phyloP scores from a whole-genome alignment of 2,113 vertebrate genomes.

The Rhinichthys klamathensis region DNA sequence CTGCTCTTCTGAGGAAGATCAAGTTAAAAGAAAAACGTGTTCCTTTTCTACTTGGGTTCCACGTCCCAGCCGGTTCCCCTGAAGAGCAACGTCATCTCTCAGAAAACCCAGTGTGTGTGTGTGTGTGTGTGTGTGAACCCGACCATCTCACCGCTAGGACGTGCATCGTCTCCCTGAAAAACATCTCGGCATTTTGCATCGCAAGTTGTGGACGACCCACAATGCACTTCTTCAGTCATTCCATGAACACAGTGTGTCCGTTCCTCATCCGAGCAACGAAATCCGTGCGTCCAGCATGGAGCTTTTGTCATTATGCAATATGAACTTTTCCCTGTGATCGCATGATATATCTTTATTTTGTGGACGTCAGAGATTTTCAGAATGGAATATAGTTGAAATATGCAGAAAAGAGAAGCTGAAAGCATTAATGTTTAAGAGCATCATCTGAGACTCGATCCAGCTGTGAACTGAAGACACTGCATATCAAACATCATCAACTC shows the following conservation, averaged over 20 bases:
- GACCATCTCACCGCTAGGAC: neutral
- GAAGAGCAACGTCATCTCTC: neutral
- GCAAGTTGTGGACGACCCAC: neutral
- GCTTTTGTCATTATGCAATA: neutral
- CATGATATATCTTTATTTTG: conserved; percentile 5
- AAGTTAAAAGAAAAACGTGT: neutral
- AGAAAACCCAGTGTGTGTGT: neutral
- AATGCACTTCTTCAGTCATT: conserved; percentile 23
- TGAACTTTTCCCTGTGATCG: neutral
- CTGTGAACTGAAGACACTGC: neutral
- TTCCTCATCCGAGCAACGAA: neutral
- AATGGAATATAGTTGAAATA: neutral
- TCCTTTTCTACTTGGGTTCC: neutral
- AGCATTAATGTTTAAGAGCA: neutral
- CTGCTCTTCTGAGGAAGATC: conserved; percentile 26
- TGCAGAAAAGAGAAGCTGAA: no score
- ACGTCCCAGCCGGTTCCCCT: neutral
- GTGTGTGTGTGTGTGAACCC: conserved; percentile 2
- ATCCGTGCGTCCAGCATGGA: neutral
- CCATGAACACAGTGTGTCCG: neutral
- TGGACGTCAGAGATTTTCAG: neutral
- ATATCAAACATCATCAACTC: neutral
- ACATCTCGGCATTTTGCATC: neutral
- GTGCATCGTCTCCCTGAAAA: neutral
- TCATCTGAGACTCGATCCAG: neutral